Conservation (phyloP, 2,113 vertebrate genomes). For the zebrafish (Danio rerio) region DNA sequence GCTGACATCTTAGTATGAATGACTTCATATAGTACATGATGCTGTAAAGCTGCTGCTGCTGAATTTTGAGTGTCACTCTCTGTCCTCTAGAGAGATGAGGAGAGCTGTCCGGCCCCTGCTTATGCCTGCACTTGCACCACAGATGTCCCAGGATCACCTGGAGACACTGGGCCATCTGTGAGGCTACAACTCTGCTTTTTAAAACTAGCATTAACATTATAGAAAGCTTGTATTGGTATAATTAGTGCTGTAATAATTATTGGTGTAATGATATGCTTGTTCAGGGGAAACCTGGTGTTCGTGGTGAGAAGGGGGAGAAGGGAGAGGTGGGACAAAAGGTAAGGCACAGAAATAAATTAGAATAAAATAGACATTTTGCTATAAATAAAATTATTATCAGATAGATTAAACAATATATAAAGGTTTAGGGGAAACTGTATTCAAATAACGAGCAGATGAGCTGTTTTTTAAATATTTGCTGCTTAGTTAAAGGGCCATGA, state of each 20-base stretch:
- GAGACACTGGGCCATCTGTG: slow-evolving; percentile 83
- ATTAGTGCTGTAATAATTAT: neutral
- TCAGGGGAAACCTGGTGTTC: slow-evolving; percentile 88
- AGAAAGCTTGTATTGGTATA: slow-evolving; percentile 3
- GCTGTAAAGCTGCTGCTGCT: neutral
- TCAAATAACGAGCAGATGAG: too few relatives aligned
- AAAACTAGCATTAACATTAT: neutral
- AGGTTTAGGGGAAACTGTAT: too few relatives aligned
- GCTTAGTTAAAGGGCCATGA: too few relatives aligned
- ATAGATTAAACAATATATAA: too few relatives aligned
- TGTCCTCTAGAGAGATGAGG: slow-evolving; percentile 82
- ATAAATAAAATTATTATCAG: too few relatives aligned
- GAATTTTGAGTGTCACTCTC: neutral
- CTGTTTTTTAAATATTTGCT: too few relatives aligned
- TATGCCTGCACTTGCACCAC: slow-evolving; percentile 84
- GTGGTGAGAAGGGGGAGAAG: slow-evolving; percentile 85
- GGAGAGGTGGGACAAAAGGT: slow-evolving; percentile 89
- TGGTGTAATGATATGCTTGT: neutral
- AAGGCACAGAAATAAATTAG: neutral
- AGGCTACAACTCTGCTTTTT: slow-evolving; percentile 60
- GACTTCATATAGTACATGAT: neutral
- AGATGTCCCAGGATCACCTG: slow-evolving; percentile 77
- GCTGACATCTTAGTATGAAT: neutral
- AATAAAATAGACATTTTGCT: too few relatives aligned
- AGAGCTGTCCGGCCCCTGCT: slow-evolving; percentile 80